Evolutionary conservation across 2,797 vertebrate species (phyloP).

Genomic region (Esox lucius): DNA sequence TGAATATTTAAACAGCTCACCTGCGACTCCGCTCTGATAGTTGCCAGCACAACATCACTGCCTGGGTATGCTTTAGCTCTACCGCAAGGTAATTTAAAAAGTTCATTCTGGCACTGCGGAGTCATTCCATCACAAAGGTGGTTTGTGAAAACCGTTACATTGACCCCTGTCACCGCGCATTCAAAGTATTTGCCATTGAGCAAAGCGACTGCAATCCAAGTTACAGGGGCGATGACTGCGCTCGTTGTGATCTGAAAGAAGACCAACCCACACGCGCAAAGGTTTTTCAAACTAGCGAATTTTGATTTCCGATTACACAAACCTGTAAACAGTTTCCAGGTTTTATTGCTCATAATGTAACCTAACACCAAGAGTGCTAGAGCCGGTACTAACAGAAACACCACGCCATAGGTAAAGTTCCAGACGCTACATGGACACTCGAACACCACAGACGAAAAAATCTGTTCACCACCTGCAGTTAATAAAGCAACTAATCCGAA

Average conservation of each 20-base stretch:
- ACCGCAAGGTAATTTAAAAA: conserved; percentile 68
- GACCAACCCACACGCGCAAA: conserved; percentile 5
- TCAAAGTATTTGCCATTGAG: conserved; percentile 73
- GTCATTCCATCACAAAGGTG: conserved; percentile 34
- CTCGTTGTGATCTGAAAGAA: conserved; percentile 35
- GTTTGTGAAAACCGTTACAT: neutral
- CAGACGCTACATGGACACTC: conserved; percentile 76
- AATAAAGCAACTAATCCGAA: conserved; percentile 71
- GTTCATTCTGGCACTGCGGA: neutral
- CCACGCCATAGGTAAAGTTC: conserved; percentile 71
- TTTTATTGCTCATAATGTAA: conserved; percentile 57
- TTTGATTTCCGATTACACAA: conserved; percentile 41
- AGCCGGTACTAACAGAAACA: conserved; percentile 79
- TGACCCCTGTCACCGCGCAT: conserved; percentile 68
- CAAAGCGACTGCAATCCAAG: conserved; percentile 79
- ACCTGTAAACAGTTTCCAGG: conserved; percentile 71
- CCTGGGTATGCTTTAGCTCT: accelerated
- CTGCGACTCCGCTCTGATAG: conserved; percentile 74
- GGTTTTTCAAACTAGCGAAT: conserved; percentile 24
- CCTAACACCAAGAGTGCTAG: conserved; percentile 74
- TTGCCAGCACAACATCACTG: neutral
- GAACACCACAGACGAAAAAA: conserved; percentile 75
- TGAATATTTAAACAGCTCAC: conserved; percentile 43
- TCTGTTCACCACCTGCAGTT: conserved; percentile 68
- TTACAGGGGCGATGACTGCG: conserved; percentile 70